Evolutionary conservation across 2,113 vertebrate genomes (phyloP), one percentile per base, ranked within the genome.

Genomic region (Bubo blakistoni): DNA sequence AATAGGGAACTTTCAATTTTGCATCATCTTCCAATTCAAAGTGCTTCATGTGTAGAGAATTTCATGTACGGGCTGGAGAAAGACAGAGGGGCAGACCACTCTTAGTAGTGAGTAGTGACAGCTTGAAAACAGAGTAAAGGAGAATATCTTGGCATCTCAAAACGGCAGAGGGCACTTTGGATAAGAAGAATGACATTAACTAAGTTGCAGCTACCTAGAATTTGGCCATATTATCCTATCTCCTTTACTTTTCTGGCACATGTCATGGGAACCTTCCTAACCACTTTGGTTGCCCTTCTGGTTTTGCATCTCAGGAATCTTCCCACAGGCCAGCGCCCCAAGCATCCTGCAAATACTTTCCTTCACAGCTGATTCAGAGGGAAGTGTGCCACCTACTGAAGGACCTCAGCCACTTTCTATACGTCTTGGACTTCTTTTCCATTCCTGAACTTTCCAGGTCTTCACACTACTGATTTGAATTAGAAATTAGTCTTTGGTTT

Each of bases 341-440:
- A 79, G 90, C 55, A 73, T 65, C 74, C 47, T 72, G 58, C 52
- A 46, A 78, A 76, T n/a, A 11, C 21, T 46, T 93, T 52, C 63
- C 66, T 62, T 55, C 67, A 12, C 26, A 42, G 29, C 38, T 18
- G 74, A 95, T 34, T 44, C 81, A 96, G 81, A 91, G 96, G 51
- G 81, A 97, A 97, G 96, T 96, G 93, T 97, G 97, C 96, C 97
- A 97, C 93, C 97, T 97, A 90, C 94, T 96, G 97, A 96, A 97
- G 84, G 74, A 85, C 81, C 36, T 82, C 38, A 17, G 78, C 54
- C 91, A 77, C 38, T 66, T 85, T 59, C 81, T 77, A 4, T n/a
- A 47, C 1, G 3, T 66, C 62, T 73, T 62, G 74, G 62, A 22
- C 70, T 90, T 81, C 69, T 46, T 88, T 51, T 55, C 51, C 59